Percentiles rank a stretch among this genome's conserved stretches.
Evolutionary conservation across 2,888 invertebrate genomes (phyloP).

Genomic region (Nomada flava): DNA sequence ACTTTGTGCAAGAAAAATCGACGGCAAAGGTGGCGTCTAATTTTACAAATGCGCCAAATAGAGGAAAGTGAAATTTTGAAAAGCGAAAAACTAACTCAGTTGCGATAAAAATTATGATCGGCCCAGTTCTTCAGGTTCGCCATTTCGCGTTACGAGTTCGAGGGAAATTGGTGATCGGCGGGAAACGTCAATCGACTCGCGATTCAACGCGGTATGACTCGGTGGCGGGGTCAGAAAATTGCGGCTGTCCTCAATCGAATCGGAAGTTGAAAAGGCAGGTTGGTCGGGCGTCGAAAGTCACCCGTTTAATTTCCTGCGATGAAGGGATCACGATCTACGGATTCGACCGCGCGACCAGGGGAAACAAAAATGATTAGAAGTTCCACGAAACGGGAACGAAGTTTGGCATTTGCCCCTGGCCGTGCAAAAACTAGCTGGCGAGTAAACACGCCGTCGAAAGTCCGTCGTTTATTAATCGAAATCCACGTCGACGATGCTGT

Average conservation of each 20-base stretch:
- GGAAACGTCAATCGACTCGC: not conserved
- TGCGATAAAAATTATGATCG: not conserved
- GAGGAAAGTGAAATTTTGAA: not conserved
- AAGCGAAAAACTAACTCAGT: not conserved
- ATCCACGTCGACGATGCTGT: not conserved
- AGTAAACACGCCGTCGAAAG: not conserved
- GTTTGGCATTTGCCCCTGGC: not conserved
- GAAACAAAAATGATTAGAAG: not conserved
- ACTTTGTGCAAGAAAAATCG: not conserved
- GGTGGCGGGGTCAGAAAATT: not conserved
- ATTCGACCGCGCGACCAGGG: not conserved
- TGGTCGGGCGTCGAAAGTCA: not conserved
- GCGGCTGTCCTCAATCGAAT: not conserved
- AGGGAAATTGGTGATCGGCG: constrained; percentile 3
- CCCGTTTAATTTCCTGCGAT: constrained; percentile 10
- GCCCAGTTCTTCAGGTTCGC: not conserved
- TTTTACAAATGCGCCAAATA: not conserved
- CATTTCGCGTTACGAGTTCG: not conserved
- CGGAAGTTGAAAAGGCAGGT: not conserved
- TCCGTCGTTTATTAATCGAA: not conserved
- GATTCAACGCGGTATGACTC: not conserved
- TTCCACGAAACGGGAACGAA: not conserved
- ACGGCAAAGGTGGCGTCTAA: not conserved
- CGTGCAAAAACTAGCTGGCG: not conserved
- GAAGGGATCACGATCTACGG: not conserved